These are phyloP conservation scores for Jacana jacana DNA, from an alignment of 2,113 vertebrate genomes.

Conservation along the genomic window DNA sequence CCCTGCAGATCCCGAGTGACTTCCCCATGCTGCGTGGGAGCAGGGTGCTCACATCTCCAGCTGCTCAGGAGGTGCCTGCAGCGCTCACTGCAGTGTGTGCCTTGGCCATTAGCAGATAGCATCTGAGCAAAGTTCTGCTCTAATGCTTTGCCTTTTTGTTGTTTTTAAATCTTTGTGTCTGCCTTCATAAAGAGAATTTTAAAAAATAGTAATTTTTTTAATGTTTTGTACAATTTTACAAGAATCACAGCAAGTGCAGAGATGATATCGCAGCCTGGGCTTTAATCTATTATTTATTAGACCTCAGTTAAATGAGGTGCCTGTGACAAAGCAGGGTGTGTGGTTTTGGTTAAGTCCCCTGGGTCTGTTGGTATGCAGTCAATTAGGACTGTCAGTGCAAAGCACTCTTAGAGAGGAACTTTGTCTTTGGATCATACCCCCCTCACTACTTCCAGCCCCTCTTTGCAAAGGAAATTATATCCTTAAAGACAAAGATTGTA, in stretches of 20 bases:
- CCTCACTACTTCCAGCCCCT: not conserved
- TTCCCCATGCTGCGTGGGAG: fast-evolving
- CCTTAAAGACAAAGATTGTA: not conserved
- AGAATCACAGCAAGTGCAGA: not conserved
- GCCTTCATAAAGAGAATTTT: not conserved
- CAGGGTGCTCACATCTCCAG: not conserved
- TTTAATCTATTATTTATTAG: slow-evolving; percentile 49
- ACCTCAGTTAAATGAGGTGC: slow-evolving; percentile 21
- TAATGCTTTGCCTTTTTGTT: not conserved
- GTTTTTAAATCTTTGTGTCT: not conserved
- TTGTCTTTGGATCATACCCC: not conserved
- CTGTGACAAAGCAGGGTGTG: slow-evolving; percentile 28
- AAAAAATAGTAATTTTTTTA: not conserved
- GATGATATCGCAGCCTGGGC: not conserved
- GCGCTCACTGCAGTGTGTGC: fast-evolving
- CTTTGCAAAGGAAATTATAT: not conserved
- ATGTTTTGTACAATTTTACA: not conserved
- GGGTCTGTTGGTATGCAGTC: not conserved
- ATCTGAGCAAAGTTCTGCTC: not conserved
- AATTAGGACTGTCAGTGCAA: not conserved
- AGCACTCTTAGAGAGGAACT: not conserved
- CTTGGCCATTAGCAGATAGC: not conserved
- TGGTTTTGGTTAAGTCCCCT: slow-evolving; percentile 1
- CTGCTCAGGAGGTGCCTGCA: not conserved
- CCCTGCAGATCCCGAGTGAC: not conserved